These are phyloP conservation scores for Teleiodes luculella DNA, from an alignment of 2,888 invertebrate species.

Conservation along the genomic window DNA sequence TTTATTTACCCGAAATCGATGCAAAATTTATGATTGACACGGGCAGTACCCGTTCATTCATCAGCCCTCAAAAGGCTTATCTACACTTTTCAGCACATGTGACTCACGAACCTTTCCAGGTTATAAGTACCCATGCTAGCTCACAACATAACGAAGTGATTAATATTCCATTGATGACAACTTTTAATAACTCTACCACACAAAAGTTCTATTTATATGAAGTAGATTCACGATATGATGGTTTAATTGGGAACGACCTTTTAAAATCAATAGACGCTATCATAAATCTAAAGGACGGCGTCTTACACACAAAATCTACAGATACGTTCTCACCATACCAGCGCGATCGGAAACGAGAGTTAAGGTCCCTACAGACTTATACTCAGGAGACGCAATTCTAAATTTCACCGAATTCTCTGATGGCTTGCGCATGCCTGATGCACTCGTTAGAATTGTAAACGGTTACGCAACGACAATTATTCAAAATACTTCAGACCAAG, in stretches of 20 bases:
- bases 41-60: slow-evolving; percentile 3
- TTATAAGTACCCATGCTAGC: slow-evolving; percentile 23
- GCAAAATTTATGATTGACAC: slow-evolving; percentile 24
- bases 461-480: slow-evolving; percentile 21
- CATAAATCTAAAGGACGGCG: slow-evolving; percentile 19
- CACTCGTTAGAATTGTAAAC: slow-evolving; percentile 16
- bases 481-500: neutral
- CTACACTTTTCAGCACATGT: slow-evolving; percentile 14
- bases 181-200: slow-evolving; percentile 6
- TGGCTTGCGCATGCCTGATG: slow-evolving; percentile 24
- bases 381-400: slow-evolving; percentile 17
- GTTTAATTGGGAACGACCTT: slow-evolving; percentile 22
- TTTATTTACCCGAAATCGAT: slow-evolving; percentile 17
- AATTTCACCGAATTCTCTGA: slow-evolving; percentile 17
- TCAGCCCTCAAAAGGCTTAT: slow-evolving; percentile 17
- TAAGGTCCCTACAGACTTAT: slow-evolving; percentile 16
- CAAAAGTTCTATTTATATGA: slow-evolving; percentile 23
- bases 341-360: slow-evolving; percentile 17
- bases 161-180: slow-evolving; percentile 16
- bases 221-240: slow-evolving; percentile 19
- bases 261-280: slow-evolving; percentile 22
- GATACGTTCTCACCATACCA: slow-evolving; percentile 19
- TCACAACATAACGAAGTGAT: slow-evolving; percentile 20
- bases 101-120: slow-evolving; percentile 18
- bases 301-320: slow-evolving; percentile 8